A percentile compares a stretch with the other conserved stretches of the same genome.
phyloP scores from a whole-genome alignment of 2,888 invertebrate species.

The Apocheima hispidaria region DNA sequence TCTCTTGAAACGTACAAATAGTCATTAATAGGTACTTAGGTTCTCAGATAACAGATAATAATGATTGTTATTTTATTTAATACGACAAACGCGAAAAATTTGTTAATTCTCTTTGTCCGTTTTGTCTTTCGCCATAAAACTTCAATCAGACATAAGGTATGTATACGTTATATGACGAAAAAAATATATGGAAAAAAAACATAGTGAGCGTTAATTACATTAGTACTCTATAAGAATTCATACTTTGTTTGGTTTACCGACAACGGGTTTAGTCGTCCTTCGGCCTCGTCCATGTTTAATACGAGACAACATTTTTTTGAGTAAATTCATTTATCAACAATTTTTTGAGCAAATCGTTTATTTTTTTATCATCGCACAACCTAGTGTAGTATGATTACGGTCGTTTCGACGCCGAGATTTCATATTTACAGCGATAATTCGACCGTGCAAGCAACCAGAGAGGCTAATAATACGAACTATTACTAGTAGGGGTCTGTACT shows the following conservation, averaged over 20 bases:
- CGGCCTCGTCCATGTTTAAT: neutral
- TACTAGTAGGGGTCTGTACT: too few species aligned
- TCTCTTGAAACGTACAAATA: neutral
- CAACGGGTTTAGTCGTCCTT: slow-evolving; percentile 1
- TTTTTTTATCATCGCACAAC: neutral
- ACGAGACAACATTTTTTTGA: neutral
- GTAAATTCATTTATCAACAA: too few species aligned
- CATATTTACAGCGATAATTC: neutral
- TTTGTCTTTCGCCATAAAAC: too few species aligned
- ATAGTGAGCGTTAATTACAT: too few species aligned
- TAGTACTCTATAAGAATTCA: neutral
- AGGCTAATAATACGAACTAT: too few species aligned
- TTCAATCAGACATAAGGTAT: too few species aligned
- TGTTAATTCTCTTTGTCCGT: too few species aligned
- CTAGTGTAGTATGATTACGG: neutral
- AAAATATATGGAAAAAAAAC: too few species aligned
- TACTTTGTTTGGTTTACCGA: neutral
- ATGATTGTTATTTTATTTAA: neutral
- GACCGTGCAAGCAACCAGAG: neutral
- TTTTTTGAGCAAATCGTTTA: neutral
- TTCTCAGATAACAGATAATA: neutral
- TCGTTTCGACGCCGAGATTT: neutral
- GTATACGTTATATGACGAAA: too few species aligned
- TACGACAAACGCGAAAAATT: neutral
- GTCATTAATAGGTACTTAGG: neutral